These are phyloP conservation scores for Clarias fuscus DNA, from an alignment of 2,797 vertebrate species.

Conservation along the genomic window DNA sequence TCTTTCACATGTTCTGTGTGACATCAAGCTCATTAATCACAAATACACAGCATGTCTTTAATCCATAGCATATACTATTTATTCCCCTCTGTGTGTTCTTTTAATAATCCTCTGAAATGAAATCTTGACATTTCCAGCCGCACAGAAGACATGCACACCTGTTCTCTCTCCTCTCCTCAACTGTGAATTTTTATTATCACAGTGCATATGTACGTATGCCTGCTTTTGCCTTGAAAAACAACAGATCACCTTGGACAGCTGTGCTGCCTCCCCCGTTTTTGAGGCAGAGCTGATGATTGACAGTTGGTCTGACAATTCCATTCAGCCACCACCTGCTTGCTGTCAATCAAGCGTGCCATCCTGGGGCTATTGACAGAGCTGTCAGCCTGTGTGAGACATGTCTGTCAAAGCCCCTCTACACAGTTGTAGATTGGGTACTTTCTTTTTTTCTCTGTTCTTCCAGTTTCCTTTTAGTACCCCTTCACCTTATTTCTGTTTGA, in stretches of 20 bases:
- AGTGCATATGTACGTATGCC: slow-evolving; percentile 63
- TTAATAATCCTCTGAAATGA: background rate
- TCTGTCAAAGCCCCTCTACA: slow-evolving; percentile 79
- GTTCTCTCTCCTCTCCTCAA: slow-evolving; percentile 11
- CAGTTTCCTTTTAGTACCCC: background rate
- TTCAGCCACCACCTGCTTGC: slow-evolving; percentile 86
- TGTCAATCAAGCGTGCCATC: slow-evolving; percentile 80
- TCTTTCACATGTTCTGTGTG: background rate
- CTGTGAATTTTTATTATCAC: slow-evolving; percentile 30
- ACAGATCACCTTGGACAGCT: slow-evolving; percentile 81
- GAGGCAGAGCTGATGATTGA: slow-evolving; percentile 73
- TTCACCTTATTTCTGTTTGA: slow-evolving; percentile 11
- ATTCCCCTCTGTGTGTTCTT: background rate
- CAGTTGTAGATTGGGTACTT: slow-evolving; percentile 46
- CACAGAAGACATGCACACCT: slow-evolving; percentile 17
- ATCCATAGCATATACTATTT: background rate
- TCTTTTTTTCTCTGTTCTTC: slow-evolving; percentile 60
- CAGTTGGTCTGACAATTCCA: slow-evolving; percentile 83
- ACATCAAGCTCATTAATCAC: background rate
- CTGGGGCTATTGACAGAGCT: slow-evolving; percentile 82
- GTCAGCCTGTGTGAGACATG: slow-evolving; percentile 80
- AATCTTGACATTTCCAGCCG: slow-evolving; percentile 7
- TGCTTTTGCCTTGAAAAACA: slow-evolving; percentile 68
- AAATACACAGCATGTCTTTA: background rate
- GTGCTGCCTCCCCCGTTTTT: slow-evolving; percentile 73